Evolutionary conservation across 2,113 vertebrate species (phyloP), one percentile per base, ranked within the genome.

Genomic region (Callopanchax toddi): DNA sequence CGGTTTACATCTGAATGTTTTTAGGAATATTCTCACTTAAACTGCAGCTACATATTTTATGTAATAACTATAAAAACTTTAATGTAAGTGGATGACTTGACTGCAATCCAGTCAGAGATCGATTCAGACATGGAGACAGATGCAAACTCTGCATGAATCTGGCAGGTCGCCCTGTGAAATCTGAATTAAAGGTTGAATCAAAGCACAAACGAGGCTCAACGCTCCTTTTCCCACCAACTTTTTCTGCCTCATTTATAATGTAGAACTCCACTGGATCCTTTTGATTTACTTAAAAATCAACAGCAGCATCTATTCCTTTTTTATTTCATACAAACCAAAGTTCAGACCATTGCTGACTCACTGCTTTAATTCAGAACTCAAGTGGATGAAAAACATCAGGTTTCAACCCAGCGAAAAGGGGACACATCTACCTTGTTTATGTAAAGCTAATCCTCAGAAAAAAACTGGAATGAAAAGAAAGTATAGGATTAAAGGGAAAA

Each of bases 181-280:
- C 29, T 79, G 81, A 84, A 53, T 79, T n/a, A n/a, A n/a, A n/a
- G n/a, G 84, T 78, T 69, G 60, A 81, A 89, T 89, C 70, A 77
- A 65, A 65, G 55, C 42, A 36, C 61, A 76, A 83, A 88, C 63
- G 44, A 81, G 70, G 53, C 63, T 71, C 18, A 69, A 74, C 86
- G 82, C 71, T 67, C 61, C 62, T 74, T 62, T 79, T n/a, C n/a
- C n/a, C 79, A 67, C 67, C 66, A 66, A 67, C 81, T 81, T 70
- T 84, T 81, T 60, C 63, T 63, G 40, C 6, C 6, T 6, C 26
- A 26, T 60, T 81, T 79, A 78, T 22, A 42, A 58, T 10, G 16
- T 58, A 58, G 50, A 59, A 79, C 74, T 48, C 49, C 5, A 0
- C 58, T 72, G 9, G 3, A 32, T 37, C 39, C 74, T 50, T 65